Evolutionary conservation across 2,888 invertebrate genomes (phyloP).

Genomic region (Meteorus colon): DNA sequence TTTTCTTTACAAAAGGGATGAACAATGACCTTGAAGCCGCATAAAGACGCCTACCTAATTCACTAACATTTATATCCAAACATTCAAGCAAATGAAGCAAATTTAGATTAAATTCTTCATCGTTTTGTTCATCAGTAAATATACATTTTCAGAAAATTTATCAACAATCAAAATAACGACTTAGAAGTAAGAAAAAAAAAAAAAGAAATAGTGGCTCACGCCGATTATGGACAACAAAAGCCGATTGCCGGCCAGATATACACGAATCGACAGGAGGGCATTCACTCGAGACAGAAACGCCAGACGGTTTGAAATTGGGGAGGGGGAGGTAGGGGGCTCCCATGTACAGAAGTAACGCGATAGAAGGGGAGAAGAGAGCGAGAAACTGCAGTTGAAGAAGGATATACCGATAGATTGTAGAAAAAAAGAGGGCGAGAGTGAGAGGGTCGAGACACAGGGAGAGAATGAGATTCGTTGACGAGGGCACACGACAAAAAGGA

Average conservation of each 20-base stretch:
- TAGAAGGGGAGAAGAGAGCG: neutral
- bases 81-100: no score
- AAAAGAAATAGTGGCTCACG: neutral
- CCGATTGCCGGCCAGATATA: slow-evolving; percentile 44
- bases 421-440: neutral
- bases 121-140: no score
- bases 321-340: slow-evolving; percentile 43
- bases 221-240: slow-evolving; percentile 47
- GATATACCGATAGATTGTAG: neutral
- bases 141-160: neutral
- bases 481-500: slow-evolving; percentile 8
- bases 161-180: neutral
- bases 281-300: slow-evolving; percentile 43
- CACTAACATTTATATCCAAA: no score
- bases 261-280: slow-evolving; percentile 48
- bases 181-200: neutral
- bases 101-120: no score
- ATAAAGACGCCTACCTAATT: no score
- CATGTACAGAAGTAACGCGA: neutral
- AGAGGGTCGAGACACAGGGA: neutral
- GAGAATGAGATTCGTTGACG: slow-evolving; percentile 5
- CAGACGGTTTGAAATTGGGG: slow-evolving; percentile 49
- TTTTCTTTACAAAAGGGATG: no score
- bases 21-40: no score
- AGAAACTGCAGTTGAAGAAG: neutral